Percentiles rank a stretch among this genome's conserved stretches.
These are phyloP conservation scores for Parascotia fuliginaria DNA, from an alignment of 2,888 invertebrate genomes.

Conservation along the genomic window DNA sequence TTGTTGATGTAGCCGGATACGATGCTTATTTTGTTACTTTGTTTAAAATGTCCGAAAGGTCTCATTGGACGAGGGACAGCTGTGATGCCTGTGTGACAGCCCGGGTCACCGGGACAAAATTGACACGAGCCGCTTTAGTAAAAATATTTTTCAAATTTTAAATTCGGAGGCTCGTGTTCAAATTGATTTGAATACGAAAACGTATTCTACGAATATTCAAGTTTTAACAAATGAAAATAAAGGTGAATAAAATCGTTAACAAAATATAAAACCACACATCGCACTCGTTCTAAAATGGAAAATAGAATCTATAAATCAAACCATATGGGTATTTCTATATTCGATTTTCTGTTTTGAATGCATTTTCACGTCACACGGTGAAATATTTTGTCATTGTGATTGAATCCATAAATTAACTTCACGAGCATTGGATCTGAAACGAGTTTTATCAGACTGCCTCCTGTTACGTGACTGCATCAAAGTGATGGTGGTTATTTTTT, in stretches of 20 bases:
- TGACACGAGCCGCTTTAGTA: slow-evolving; percentile 24
- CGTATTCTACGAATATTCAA: too few relatives aligned
- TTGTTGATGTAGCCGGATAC: slow-evolving; percentile 31
- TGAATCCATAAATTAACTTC: slow-evolving; percentile 30
- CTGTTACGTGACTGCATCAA: slow-evolving; percentile 40
- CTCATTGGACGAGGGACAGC: slow-evolving; percentile 42
- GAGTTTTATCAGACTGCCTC: slow-evolving; percentile 32
- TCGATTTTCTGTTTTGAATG: not conserved
- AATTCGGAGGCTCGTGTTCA: too few relatives aligned
- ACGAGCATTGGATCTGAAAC: slow-evolving; percentile 22
- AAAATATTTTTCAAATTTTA: slow-evolving; percentile 9
- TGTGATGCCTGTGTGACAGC: too few relatives aligned
- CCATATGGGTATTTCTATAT: not conserved
- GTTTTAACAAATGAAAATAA: too few relatives aligned
- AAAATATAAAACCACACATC: not conserved
- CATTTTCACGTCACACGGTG: slow-evolving; percentile 1
- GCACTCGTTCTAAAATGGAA: not conserved
- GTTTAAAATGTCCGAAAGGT: slow-evolving; percentile 47
- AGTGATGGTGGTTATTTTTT: slow-evolving; percentile 39
- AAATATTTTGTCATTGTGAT: slow-evolving; percentile 20
- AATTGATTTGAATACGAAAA: too few relatives aligned
- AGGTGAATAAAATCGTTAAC: not conserved
- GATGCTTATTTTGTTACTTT: slow-evolving; percentile 39
- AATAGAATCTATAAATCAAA: slow-evolving; percentile 9
- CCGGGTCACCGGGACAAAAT: slow-evolving; percentile 45